These are phyloP conservation scores for Siderastrea radians DNA, from an alignment of 92 coral and sea anemone species.

Conservation along the genomic window DNA sequence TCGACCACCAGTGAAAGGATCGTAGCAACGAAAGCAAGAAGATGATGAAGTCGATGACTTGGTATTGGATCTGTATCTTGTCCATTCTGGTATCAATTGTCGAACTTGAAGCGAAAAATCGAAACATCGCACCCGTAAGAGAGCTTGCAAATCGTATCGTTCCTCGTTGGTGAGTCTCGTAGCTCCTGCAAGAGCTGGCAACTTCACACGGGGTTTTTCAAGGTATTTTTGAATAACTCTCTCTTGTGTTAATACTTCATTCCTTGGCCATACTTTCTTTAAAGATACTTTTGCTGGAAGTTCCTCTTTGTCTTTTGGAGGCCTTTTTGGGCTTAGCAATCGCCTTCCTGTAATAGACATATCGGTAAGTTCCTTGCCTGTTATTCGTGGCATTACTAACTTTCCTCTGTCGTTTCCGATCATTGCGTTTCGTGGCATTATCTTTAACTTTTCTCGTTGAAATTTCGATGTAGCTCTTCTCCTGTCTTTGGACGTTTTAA, in stretches of 20 bases:
- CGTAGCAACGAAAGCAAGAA: conserved; percentile 13
- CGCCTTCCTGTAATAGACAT: conserved; percentile 18
- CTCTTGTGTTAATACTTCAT: conserved; percentile 12
- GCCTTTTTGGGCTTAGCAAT: background rate
- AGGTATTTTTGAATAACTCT: conserved; percentile 11
- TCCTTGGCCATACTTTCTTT: background rate
- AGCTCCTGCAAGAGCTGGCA: conserved; percentile 4
- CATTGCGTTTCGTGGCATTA: conserved; percentile 18
- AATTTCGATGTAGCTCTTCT: background rate
- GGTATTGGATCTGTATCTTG: conserved; percentile 6
- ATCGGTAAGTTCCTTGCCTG: background rate
- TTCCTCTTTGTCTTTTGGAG: conserved; percentile 3
- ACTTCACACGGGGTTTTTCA: conserved; percentile 6
- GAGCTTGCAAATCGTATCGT: conserved; percentile 14
- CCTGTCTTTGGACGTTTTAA: background rate
- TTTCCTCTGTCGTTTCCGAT: conserved; percentile 6
- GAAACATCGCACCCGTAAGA: conserved; percentile 22
- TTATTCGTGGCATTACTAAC: conserved; percentile 26
- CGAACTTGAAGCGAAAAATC: conserved; percentile 42
- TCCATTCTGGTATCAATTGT: conserved; percentile 13
- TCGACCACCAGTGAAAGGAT: background rate
- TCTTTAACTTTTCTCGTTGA: background rate
- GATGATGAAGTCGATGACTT: conserved; percentile 18
- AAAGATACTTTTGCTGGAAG: background rate
- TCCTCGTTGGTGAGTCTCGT: conserved; percentile 19